These are phyloP conservation scores for Eonycteris spelaea DNA, from an alignment of 2,113 vertebrate genomes.

Conservation along the genomic window DNA sequence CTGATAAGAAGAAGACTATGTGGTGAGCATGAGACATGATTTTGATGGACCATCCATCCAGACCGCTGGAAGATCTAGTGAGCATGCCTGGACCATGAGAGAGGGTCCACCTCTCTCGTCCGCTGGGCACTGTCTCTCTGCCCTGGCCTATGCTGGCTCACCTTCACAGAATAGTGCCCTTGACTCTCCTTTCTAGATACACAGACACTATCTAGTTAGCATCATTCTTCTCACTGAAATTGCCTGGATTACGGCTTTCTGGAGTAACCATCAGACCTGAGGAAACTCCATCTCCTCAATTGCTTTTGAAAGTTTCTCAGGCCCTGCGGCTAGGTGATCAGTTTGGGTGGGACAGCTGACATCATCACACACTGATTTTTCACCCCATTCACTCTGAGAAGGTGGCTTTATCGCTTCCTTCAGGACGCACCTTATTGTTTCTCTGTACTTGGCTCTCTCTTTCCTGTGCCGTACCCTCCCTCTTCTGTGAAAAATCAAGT, in stretches of 20 bases:
- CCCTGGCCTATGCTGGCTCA: not conserved
- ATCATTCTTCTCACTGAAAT: not conserved
- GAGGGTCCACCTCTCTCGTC: not conserved
- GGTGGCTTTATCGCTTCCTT: not conserved
- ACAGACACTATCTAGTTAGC: not conserved
- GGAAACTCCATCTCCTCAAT: not conserved
- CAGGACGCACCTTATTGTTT: not conserved
- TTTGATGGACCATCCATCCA: not conserved
- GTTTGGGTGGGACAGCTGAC: not conserved
- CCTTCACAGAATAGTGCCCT: not conserved
- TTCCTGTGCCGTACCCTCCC: not conserved
- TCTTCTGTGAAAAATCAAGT: slow-evolving; percentile 3
- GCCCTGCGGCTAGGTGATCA: not conserved
- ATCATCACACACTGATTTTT: not conserved
- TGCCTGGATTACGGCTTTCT: not conserved
- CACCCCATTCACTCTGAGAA: not conserved
- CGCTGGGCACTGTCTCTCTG: not conserved
- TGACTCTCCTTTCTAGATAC: not conserved
- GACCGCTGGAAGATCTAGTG: not conserved
- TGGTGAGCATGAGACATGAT: not conserved
- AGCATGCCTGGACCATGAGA: not conserved
- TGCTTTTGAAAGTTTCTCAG: not conserved
- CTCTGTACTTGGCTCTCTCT: not conserved
- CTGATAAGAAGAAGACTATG: not conserved
- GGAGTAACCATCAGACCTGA: not conserved